A percentile compares a stretch with the other conserved stretches of the same genome.
Conservation (phyloP, 92 coral and sea anemone species). For the Micromussa lordhowensis region DNA sequence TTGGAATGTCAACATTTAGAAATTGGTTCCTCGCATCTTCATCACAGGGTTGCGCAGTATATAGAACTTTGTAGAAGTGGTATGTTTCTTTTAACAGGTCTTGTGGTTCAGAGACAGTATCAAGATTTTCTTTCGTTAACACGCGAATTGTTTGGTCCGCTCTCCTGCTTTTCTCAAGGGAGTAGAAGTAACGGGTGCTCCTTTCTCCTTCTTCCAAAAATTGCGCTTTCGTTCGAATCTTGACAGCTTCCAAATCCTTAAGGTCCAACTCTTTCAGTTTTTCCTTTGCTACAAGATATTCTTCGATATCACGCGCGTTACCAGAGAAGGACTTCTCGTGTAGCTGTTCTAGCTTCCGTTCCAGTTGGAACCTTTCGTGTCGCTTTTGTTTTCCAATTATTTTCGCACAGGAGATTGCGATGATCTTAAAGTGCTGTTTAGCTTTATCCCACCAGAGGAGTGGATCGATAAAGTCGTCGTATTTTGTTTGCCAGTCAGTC, state of each 20-base stretch:
- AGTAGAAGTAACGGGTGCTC: constrained; percentile 28
- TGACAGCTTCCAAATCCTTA: neutral
- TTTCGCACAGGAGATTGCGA: constrained; percentile 9
- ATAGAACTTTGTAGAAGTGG: no score
- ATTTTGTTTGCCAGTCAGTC: no score
- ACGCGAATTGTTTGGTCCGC: no score
- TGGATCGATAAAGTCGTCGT: neutral
- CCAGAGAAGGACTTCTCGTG: neutral
- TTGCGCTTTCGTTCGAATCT: neutral
- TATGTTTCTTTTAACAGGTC: no score
- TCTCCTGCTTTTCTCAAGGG: constrained; percentile 37
- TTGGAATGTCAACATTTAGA: no score
- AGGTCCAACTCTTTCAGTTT: constrained; percentile 15
- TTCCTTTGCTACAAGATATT: constrained; percentile 23
- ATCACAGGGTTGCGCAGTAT: no score
- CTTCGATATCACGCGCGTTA: neutral
- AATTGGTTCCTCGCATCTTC: no score
- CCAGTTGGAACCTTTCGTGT: neutral
- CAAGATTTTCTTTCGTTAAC: no score
- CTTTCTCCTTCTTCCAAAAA: neutral
- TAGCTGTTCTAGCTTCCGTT: neutral
- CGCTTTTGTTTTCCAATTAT: neutral
- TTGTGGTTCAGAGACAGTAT: no score
- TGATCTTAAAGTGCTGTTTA: constrained; percentile 25
- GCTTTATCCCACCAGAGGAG: constrained; percentile 51